phyloP scores from a whole-genome alignment of 2,113 vertebrate genomes.

The Mionectes macconnelli region DNA sequence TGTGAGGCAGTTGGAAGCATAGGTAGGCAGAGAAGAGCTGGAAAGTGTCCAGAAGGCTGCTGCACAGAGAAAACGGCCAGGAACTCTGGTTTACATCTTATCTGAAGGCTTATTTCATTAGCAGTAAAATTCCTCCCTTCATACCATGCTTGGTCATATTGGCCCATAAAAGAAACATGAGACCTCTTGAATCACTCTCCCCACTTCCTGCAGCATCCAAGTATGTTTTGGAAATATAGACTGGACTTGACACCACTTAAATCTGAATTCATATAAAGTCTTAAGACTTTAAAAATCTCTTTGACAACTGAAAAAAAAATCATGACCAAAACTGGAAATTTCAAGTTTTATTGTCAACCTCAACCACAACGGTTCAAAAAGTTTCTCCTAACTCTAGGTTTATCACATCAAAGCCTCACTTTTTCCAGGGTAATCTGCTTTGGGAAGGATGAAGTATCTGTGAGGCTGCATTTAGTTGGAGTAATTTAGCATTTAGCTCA shows the following conservation, averaged over 20 bases:
- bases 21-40: conserved; percentile 40
- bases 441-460: background rate
- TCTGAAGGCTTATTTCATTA: background rate
- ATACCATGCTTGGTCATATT: conserved; percentile 10
- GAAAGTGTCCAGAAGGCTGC: conserved; percentile 15
- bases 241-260: background rate
- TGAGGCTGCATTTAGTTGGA: background rate
- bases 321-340: background rate
- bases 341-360: background rate
- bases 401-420: background rate
- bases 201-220: background rate
- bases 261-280: background rate
- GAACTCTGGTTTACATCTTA: conserved; percentile 43
- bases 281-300: background rate
- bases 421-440: background rate
- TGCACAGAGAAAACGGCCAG: background rate
- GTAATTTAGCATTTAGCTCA: background rate
- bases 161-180: background rate
- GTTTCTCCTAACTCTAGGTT: background rate
- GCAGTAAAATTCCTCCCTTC: background rate
- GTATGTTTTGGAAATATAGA: background rate
- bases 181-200: background rate
- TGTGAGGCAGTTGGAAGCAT: background rate
- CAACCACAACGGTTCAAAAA: background rate
- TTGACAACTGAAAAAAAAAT: background rate